phyloP scores from a whole-genome alignment of 2,888 invertebrate genomes.

The Ichneumoninae sp. region DNA sequence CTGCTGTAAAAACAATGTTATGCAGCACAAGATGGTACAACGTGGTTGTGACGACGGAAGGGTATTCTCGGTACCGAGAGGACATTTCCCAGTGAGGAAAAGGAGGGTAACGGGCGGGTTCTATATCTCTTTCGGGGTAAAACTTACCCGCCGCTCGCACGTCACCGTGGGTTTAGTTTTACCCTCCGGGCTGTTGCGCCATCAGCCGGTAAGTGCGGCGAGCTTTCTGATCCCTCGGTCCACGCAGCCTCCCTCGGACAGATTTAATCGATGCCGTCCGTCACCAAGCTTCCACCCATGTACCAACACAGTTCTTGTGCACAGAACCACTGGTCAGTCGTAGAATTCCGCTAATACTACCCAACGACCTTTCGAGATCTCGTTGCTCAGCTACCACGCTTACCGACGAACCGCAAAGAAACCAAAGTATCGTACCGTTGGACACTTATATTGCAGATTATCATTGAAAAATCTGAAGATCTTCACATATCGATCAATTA shows the following conservation, averaged over 20 bases:
- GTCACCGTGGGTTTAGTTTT: slow-evolving; percentile 43
- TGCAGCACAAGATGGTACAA: background rate
- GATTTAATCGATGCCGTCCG: slow-evolving; percentile 42
- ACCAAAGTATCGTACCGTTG: background rate
- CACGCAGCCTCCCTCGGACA: slow-evolving; percentile 9
- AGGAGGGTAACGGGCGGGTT: slow-evolving; percentile 25
- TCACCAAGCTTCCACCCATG: slow-evolving; percentile 11
- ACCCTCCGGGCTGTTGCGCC: slow-evolving; percentile 55
- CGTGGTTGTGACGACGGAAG: background rate
- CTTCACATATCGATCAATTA: background rate
- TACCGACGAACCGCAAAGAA: slow-evolving; percentile 43
- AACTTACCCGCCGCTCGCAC: slow-evolving; percentile 43
- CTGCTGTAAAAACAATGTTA: background rate
- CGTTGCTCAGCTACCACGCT: slow-evolving; percentile 30
- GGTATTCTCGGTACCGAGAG: background rate
- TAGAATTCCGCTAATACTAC: background rate
- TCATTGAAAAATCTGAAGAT: background rate
- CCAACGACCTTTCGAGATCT: slow-evolving; percentile 30
- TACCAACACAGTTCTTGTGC: slow-evolving; percentile 34
- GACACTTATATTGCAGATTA: background rate
- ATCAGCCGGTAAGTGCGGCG: slow-evolving; percentile 64
- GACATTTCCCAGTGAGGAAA: slow-evolving; percentile 13
- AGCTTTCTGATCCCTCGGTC: slow-evolving; percentile 21
- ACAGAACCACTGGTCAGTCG: slow-evolving; percentile 42
- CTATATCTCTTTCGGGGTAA: slow-evolving; percentile 38